Conservation (phyloP, 2,888 invertebrate species). For the Latrodectus elegans region DNA sequence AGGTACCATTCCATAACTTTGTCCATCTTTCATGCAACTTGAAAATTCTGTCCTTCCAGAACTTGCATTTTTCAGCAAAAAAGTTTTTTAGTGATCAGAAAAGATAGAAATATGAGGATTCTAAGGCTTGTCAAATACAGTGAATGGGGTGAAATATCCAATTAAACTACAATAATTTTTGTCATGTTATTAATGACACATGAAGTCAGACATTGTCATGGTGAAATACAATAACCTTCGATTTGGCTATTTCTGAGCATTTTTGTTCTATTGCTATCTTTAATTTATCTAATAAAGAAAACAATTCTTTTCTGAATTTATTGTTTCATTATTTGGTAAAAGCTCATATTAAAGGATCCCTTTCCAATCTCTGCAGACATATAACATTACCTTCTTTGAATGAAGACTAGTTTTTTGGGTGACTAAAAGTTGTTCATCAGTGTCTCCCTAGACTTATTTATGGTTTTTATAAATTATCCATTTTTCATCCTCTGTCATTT, state of each 20-base stretch:
- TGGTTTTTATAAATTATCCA: too few relatives aligned
- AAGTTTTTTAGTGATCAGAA: constrained; percentile 7
- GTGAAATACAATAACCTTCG: neutral
- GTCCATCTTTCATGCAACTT: constrained; percentile 16
- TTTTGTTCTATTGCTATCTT: constrained; percentile 16
- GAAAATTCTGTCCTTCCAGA: neutral
- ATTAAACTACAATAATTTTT: constrained; percentile 12
- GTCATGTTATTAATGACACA: constrained; percentile 35
- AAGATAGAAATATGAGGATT: neutral
- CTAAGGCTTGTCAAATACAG: neutral
- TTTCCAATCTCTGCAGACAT: constrained; percentile 17
- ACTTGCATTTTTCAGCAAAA: neutral
- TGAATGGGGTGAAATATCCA: neutral
- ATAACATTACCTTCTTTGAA: constrained; percentile 15
- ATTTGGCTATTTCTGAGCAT: constrained; percentile 18
- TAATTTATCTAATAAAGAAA: constrained; percentile 32
- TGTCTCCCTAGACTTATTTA: neutral
- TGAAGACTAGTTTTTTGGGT: constrained; percentile 28
- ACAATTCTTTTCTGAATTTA: constrained; percentile 22
- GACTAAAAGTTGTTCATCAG: neutral
- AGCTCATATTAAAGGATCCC: constrained; percentile 31
- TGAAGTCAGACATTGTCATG: constrained; percentile 2
- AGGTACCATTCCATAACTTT: constrained; percentile 11
- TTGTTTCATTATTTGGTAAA: constrained; percentile 39
- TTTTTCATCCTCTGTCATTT: neutral